Evolutionary conservation across 2,797 vertebrate species (phyloP).

Genomic region (Crenichthys baileyi): DNA sequence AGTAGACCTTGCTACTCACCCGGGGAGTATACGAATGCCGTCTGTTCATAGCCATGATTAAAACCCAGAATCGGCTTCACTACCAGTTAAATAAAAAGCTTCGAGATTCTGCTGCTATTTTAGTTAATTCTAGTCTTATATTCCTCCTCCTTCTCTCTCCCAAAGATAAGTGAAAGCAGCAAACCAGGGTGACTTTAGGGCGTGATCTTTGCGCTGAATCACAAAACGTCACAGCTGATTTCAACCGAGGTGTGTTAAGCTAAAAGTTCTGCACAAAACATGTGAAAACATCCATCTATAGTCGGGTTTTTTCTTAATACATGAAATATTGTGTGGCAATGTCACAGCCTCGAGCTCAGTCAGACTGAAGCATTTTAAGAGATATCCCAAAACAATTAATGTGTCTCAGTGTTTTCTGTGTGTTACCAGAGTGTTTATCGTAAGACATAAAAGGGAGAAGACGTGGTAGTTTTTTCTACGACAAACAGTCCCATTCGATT

Average conservation of each 20-base stretch:
- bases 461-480: not conserved
- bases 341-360: not conserved
- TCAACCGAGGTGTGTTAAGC: conserved; percentile 6
- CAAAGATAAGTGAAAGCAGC: conserved; percentile 5
- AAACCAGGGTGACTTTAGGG: conserved; percentile 27
- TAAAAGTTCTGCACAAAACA: not conserved
- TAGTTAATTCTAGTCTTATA: conserved; percentile 19
- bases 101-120: conserved; percentile 4
- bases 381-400: not conserved
- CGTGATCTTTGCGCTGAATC: conserved; percentile 34
- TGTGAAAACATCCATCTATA: not conserved
- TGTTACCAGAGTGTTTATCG: not conserved
- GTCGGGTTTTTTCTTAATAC: not conserved
- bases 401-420: not conserved
- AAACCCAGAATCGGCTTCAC: conserved; percentile 16
- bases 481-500: not conserved
- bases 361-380: not conserved
- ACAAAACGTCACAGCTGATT: conserved; percentile 53
- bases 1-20: conserved; percentile 61
- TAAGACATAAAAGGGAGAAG: not conserved
- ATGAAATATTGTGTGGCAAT: not conserved
- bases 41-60: conserved; percentile 69
- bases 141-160: conserved; percentile 26
- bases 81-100: conserved; percentile 10
- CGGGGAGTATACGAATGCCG: conserved; percentile 74